Percentiles rank a stretch among this genome's conserved stretches.
Conservation (phyloP, 2,113 vertebrate genomes). For the Upupa epops region DNA sequence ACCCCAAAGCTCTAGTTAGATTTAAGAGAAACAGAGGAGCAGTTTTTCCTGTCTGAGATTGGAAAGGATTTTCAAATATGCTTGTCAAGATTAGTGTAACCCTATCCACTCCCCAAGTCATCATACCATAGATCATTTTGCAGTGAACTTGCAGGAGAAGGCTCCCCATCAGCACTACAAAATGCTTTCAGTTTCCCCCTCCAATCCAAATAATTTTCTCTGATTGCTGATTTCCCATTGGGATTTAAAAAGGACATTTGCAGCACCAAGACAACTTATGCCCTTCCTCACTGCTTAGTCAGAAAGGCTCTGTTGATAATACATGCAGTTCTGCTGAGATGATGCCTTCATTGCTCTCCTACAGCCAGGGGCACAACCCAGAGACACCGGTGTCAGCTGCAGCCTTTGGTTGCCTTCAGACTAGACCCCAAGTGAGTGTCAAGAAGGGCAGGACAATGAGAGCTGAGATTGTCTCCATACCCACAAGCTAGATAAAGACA, state of each 20-base stretch:
- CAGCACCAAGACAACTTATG: not conserved
- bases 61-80: not conserved
- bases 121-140: not conserved
- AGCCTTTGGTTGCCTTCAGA: not conserved
- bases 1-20: not conserved
- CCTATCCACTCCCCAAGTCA: not conserved
- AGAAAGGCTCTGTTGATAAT: not conserved
- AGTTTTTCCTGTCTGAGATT: not conserved
- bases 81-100: not conserved
- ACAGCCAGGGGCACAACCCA: not conserved
- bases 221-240: not conserved
- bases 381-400: not conserved
- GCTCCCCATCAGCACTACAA: not conserved
- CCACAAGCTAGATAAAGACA: not conserved
- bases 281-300: not conserved
- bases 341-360: not conserved
- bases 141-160: not conserved
- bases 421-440: not conserved
- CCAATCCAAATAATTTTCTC: not conserved
- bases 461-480: not conserved
- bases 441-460: not conserved
- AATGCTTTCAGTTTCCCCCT: not conserved
- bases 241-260: not conserved
- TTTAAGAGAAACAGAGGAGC: slow-evolving; percentile 7
- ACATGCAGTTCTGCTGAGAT: not conserved